phyloP scores from a whole-genome alignment of 1,140 invertebrate species.

The Latrodectus geometricus region DNA sequence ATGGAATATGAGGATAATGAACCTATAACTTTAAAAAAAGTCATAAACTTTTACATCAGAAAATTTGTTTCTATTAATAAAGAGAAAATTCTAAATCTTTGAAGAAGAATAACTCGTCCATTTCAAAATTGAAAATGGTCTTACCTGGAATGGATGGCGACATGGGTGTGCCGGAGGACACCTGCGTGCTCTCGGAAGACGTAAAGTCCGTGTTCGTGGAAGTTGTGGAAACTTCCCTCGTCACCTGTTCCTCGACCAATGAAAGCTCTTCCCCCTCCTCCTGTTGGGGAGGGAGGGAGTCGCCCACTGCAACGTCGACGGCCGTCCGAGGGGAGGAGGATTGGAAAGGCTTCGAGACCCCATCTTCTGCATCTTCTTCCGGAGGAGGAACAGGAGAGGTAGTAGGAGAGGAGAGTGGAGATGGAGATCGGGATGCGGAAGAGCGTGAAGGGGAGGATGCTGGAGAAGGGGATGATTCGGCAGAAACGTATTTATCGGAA shows the following conservation, averaged over 20 bases:
- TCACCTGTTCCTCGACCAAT: conserved; percentile 7
- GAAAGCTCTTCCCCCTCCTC: conserved; percentile 40
- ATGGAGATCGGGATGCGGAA: conserved; percentile 26
- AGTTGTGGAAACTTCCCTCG: conserved; percentile 38
- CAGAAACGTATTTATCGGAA: conserved; percentile 40
- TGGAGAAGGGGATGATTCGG: conserved; percentile 48
- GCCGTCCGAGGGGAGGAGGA: neutral
- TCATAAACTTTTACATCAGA: too few relatives aligned
- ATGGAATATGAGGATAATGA: too few relatives aligned
- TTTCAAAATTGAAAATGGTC: neutral
- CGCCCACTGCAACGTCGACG: conserved; percentile 49
- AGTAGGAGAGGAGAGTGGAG: conserved; percentile 32
- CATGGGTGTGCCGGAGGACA: conserved; percentile 6
- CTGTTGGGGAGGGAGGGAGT: conserved; percentile 15
- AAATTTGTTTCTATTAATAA: too few relatives aligned
- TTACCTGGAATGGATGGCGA: conserved; percentile 28
- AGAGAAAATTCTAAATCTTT: too few relatives aligned
- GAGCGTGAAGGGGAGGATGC: conserved; percentile 30
- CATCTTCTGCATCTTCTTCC: neutral
- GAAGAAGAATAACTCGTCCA: neutral
- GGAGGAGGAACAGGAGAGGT: neutral
- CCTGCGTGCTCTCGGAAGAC: conserved; percentile 45
- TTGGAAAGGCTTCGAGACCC: neutral
- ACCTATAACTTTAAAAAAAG: too few relatives aligned
- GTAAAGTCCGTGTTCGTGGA: conserved; percentile 60